Percentiles rank a stretch among this genome's conserved stretches.
phyloP scores from a whole-genome alignment of 2,797 vertebrate genomes.

The Tenualosa ilisha region DNA sequence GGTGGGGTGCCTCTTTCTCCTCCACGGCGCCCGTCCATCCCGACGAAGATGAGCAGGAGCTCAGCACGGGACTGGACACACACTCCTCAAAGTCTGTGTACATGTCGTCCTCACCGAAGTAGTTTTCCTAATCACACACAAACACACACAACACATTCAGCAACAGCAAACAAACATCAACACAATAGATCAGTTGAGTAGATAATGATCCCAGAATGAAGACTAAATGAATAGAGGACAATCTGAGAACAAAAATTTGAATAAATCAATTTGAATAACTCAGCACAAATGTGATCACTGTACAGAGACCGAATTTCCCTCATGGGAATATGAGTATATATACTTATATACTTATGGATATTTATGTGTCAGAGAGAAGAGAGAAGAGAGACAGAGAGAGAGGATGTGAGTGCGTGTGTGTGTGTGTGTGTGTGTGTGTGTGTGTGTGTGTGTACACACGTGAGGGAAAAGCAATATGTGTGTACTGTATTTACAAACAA shows the following conservation, averaged over 20 bases:
- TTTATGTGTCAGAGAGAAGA: too few species aligned
- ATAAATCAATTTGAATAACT: not conserved
- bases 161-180: not conserved
- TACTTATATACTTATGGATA: too few species aligned
- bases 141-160: not conserved
- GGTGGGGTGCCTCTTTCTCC: conserved; percentile 83
- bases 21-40: conserved; percentile 92
- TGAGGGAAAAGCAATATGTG: not conserved
- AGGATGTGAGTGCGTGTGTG: not conserved
- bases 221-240: not conserved
- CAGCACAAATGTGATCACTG: too few species aligned
- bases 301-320: too few species aligned
- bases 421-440: not conserved
- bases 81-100: conserved; percentile 97
- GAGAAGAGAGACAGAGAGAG: too few species aligned
- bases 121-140: conserved; percentile 84
- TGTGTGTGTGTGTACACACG: not conserved
- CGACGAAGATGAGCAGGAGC: conserved; percentile 87
- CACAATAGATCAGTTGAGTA: not conserved
- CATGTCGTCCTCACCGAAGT: conserved; percentile 98
- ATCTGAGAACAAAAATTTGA: not conserved
- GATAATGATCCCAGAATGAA: not conserved
- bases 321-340: too few species aligned
- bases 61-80: conserved; percentile 88
- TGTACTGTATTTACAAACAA: not conserved